phyloP scores from a whole-genome alignment of 2,888 invertebrate species.

The Balanococcus diminutus region DNA sequence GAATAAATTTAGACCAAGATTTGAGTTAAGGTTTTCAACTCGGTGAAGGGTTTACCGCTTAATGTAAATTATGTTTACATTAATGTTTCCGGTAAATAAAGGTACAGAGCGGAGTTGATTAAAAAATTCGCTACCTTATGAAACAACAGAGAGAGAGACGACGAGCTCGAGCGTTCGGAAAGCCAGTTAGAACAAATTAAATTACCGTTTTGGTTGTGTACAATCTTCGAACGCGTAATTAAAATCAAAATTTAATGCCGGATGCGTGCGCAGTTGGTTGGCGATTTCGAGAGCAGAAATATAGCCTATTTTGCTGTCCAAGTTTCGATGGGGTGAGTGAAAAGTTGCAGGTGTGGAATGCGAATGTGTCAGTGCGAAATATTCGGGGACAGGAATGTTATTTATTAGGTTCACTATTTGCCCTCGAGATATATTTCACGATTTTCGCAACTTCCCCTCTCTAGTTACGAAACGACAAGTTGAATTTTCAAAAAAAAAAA shows the following conservation, averaged over 20 bases:
- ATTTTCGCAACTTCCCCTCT: no score
- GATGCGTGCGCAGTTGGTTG: not conserved
- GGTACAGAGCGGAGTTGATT: not conserved
- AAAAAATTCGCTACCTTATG: constrained; percentile 34
- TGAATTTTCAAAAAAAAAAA: no score
- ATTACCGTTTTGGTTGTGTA: not conserved
- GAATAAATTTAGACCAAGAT: constrained; percentile 26
- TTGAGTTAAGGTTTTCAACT: constrained; percentile 22
- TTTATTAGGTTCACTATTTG: no score
- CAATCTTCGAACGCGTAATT: constrained; percentile 11
- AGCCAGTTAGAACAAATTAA: constrained; percentile 21
- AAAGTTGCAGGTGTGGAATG: no score
- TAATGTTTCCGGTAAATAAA: constrained; percentile 32
- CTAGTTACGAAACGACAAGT: no score
- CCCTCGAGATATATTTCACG: no score
- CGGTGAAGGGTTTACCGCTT: constrained; percentile 24
- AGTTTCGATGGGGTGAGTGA: no score
- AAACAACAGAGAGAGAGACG: not conserved
- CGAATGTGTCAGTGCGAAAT: no score
- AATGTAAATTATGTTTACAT: constrained; percentile 29
- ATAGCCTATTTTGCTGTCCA: no score
- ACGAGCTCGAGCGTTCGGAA: not conserved
- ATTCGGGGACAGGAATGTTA: no score
- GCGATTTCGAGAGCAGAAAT: no score
- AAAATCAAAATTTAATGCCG: constrained; percentile 2